phyloP scores from a whole-genome alignment of 2,888 invertebrate genomes.

The Ptycholaimellus sp. region DNA sequence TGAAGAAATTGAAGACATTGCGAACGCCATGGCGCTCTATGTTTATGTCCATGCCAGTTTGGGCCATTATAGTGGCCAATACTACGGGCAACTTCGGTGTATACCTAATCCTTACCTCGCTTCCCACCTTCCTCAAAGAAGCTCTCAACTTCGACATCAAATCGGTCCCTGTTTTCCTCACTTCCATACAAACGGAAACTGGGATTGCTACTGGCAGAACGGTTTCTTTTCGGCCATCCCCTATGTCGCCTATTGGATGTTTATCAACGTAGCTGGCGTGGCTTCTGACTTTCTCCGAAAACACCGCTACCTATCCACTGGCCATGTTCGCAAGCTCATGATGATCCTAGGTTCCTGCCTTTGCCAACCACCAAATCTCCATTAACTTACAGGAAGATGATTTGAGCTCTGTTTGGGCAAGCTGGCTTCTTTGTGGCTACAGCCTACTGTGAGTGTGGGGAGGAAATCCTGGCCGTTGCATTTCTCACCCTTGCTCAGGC shows the following conservation, averaged over 20 bases:
- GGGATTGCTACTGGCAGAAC: no score
- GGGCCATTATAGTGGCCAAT: conserved; percentile 4
- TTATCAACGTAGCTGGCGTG: conserved; percentile 45
- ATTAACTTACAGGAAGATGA: no score
- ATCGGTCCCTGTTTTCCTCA: no score
- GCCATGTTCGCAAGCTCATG: conserved; percentile 52
- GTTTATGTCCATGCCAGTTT: background rate
- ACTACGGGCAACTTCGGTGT: conserved; percentile 7
- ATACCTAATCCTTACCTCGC: conserved; percentile 22
- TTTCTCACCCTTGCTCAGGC: background rate
- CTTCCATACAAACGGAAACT: no score
- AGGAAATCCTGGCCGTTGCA: background rate
- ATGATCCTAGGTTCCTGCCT: no score
- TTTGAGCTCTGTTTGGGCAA: background rate
- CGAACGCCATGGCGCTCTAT: no score
- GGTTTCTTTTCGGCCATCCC: conserved; percentile 49
- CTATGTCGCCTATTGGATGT: conserved; percentile 51
- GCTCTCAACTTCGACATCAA: conserved; percentile 22
- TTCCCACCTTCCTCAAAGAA: conserved; percentile 24
- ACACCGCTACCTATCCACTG: conserved; percentile 40
- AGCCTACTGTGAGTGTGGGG: background rate
- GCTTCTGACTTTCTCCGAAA: conserved; percentile 49
- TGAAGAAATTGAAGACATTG: no score
- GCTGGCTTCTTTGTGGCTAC: background rate
- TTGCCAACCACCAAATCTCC: no score